These are phyloP conservation scores for Stichodactyla helianthus DNA, from an alignment of 64 coral and sea anemone genomes.

Conservation along the genomic window DNA sequence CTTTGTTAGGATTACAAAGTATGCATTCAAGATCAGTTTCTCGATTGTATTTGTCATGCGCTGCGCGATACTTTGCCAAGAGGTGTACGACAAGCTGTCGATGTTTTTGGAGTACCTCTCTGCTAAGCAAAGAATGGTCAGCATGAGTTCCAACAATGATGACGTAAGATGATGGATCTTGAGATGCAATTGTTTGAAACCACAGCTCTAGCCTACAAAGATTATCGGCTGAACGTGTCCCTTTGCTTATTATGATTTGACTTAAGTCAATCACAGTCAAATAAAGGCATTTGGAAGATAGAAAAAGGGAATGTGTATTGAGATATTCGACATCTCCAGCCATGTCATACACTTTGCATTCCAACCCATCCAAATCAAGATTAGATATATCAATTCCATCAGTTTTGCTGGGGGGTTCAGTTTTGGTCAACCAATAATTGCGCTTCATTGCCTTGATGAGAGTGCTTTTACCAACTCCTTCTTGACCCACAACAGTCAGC, in stretches of 20 bases:
- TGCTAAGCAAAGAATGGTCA: constrained; percentile 56
- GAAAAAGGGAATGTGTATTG: constrained; percentile 64
- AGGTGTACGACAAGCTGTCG: constrained; percentile 16
- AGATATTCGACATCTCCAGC: constrained; percentile 64
- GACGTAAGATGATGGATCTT: constrained; percentile 68
- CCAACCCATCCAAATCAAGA: constrained; percentile 36
- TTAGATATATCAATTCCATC: constrained; percentile 64
- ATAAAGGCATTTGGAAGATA: constrained; percentile 61
- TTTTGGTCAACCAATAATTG: neutral
- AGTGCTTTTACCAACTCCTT: constrained; percentile 35
- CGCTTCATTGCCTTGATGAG: constrained; percentile 23
- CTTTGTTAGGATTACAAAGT: constrained; percentile 16
- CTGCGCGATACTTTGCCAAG: neutral
- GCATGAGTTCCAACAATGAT: constrained; percentile 70
- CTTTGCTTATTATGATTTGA: constrained; percentile 28
- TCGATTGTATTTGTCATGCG: constrained; percentile 27
- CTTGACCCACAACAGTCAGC: constrained; percentile 1
- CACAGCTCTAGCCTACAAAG: constrained; percentile 71
- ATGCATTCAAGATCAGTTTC: constrained; percentile 32
- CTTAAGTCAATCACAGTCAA: constrained; percentile 74
- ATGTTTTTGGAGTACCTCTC: constrained; percentile 41
- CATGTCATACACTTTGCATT: constrained; percentile 62
- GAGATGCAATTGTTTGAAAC: constrained; percentile 65
- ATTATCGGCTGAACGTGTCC: constrained; percentile 28
- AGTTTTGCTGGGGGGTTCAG: constrained; percentile 34